phyloP scores from a whole-genome alignment of 2,888 invertebrate species.

The Orthosia gracilis region DNA sequence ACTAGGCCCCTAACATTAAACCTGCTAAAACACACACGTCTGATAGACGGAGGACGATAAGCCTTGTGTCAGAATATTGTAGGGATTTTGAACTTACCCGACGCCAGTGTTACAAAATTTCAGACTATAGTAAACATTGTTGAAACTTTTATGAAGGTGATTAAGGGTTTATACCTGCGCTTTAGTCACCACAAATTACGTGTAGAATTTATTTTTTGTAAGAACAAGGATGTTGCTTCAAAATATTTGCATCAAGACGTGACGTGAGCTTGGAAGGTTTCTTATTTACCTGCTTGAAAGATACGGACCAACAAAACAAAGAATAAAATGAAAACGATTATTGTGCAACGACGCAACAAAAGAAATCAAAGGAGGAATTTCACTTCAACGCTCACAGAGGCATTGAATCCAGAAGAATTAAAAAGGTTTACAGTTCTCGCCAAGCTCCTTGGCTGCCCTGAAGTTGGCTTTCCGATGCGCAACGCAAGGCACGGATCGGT shows the following conservation, averaged over 20 bases:
- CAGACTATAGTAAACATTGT: not conserved
- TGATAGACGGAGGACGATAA: slow-evolving; percentile 50
- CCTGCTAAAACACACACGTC: slow-evolving; percentile 53
- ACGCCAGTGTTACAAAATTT: slow-evolving; percentile 16
- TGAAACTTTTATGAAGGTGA: slow-evolving; percentile 11
- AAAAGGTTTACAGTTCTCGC: not conserved
- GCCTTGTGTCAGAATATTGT: slow-evolving; percentile 24
- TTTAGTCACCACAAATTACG: slow-evolving; percentile 16
- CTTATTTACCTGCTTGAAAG: slow-evolving; percentile 5
- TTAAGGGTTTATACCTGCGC: slow-evolving; percentile 13
- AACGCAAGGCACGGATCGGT: no score
- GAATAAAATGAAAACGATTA: not conserved
- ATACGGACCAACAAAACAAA: not conserved
- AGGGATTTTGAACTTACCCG: slow-evolving; percentile 1
- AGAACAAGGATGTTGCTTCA: slow-evolving; percentile 13
- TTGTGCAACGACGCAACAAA: no score
- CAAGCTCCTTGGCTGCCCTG: no score
- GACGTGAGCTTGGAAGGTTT: not conserved
- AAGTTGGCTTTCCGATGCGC: no score
- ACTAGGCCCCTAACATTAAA: slow-evolving; percentile 60
- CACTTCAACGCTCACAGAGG: not conserved
- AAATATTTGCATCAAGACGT: slow-evolving; percentile 17
- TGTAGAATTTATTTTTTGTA: slow-evolving; percentile 9
- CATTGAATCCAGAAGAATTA: slow-evolving; percentile 16
- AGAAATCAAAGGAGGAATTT: not conserved